Evolutionary conservation across 2,113 vertebrate genomes (phyloP), one percentile per base, ranked within the genome.

Genomic region (Phodopus roborovskii): DNA sequence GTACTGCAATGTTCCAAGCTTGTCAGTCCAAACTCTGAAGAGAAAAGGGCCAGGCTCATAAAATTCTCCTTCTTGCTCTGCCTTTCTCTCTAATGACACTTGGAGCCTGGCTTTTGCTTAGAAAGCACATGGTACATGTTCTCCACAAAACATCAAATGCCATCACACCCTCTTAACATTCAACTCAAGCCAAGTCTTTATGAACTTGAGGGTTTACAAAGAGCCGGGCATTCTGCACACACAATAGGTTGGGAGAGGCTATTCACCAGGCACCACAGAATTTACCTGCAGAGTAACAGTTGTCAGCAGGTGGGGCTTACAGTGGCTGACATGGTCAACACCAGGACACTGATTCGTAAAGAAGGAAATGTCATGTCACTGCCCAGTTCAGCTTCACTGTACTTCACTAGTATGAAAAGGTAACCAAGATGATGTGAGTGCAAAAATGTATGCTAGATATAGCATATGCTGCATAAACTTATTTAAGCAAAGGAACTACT

Each of bases 121-220:
- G 33, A 95, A 91, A 98, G 90, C 48, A 66, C 82, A 62, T 19
- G 90, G 33, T 39, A 24, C 36, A 83, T 70, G 28, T 50, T 96
- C 92, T 97, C 73, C 78, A 20, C 8, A 64, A 42, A 88, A 77
- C 42, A 58, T 94, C 89, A 93, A 7, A 71, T 58, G 92, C 42
- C 93, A 92, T 88, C 48, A 96, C 50, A 77, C 45, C 97, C 90
- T 94, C 62, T 96, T 96, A 24, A 86, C 68, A 96, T 58, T 84
- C n/a, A 89, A 93, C 94, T 94, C 96, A 95, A 96, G 83, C 39
- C 92, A 93, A 96, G 53, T 68, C 77, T 98, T 96, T 86, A 62
- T 42, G 22, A 66, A 92, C 30, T 77, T 97, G 1, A 45, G 96
- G 74, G 58, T 77, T 66, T 1, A 5, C 87, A 86, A 82, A 92